Evolutionary conservation across 1,140 invertebrate species (phyloP), one percentile per base, ranked within the genome.

Genomic region (Spodoptera litura): DNA sequence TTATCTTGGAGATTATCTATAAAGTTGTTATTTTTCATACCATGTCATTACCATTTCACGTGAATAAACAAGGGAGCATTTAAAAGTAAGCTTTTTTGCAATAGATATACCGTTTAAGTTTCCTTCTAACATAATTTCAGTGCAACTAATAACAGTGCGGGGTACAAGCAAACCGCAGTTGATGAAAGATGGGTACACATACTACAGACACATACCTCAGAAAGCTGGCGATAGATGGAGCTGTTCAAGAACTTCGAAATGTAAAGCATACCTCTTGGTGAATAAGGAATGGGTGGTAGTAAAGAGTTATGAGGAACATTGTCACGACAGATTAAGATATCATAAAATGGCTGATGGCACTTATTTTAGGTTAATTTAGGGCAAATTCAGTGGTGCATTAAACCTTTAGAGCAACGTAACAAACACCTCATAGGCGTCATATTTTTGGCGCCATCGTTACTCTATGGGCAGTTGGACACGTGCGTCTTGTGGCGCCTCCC

Each of bases 111-210:
- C 6, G 38, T 44, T 44, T 44, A 44, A 44, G 12, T 38, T 5
- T n/a, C 13, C 35, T 38, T 44, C 8, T 44, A 3, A 44, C 12
- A 20, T 49, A 49, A 10, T 25, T 61, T 12, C 71, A 73, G 71
- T 49, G 31, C 10, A 73, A 25, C 35, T 73, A 4, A 73, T 73
- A 73, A 73, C 55, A 3, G 13, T 73, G 3, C 35, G 4, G 2
- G 15, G 13, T 13, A 27, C 13, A 3, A 15, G 31, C 15, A 73
- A 77, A 13, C 58, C 53, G 8, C 59, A 78, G 4, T 27, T 85
- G 31, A 85, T 85, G 83, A 44, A 76, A 4, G 70, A 83, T 12
- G 79, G 79, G 9, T 86, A 78, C 62, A 86, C 83, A 0, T 86
- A 79, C 44, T 83, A 80, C 38, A 61, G 51, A 6, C 72, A 79